Evolutionary conservation across 1,140 invertebrate species (phyloP), one percentile per base, ranked within the genome.

Genomic region (Drosophila sechellia): DNA sequence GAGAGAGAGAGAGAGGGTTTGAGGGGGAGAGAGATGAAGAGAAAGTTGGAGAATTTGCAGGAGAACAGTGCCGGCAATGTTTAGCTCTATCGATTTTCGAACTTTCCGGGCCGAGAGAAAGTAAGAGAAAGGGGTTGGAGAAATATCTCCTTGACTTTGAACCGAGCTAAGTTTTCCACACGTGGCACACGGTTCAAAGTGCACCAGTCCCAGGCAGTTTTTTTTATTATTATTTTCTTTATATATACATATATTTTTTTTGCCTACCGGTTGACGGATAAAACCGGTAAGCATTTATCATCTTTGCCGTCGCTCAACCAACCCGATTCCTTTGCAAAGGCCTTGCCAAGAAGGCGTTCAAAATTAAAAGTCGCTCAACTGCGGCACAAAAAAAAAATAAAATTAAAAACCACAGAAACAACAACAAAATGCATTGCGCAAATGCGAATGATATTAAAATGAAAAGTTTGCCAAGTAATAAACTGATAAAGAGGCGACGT

Each of bases 381-480:
- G 59, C 57, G 64, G 20, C 46, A 48, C 48, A 64, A 42, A 17
- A 17, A 17, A 60, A 31, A 55, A 60, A 22, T 50, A 52, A 34
- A 66, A 43, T 12, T 50, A 59, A 63, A 54, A 73, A 50, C 42
- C 10, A 34, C 34, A 34, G 34, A 34, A 57, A 22, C 20, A 22
- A 50, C 40, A 20, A 54, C 60, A 75, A 74, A 79, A 70, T 81
- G 85, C 81, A 86, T 90, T 90, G 86, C 86, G 78, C 85, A 90
- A 86, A 90, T 86, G 78, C 81, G 78, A 86, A 79, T 77, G 81
- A 90, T 90, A 86, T 83, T 83, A 90, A 90, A 90, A 86, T 86
- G 83, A 90, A 86, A 90, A 90, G 81, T 90, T 85, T 85, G 66
- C 81, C 81, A 90, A 90, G 86, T 86, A 90, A 90, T 90, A 90